Conservation (phyloP, 2,888 invertebrate genomes). For the Trisateles emortualis region DNA sequence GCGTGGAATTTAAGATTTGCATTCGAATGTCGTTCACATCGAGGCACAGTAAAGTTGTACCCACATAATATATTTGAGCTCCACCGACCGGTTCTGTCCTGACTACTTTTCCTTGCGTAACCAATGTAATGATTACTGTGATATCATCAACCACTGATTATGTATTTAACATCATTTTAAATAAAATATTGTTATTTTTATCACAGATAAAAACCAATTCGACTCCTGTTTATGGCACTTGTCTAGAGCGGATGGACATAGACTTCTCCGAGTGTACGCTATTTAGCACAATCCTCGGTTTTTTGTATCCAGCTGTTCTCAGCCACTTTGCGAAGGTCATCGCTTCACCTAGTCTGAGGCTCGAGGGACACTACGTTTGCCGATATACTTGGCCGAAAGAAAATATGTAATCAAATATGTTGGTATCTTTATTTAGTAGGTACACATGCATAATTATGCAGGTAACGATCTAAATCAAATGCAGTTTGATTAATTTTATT, state of each 20-base stretch:
- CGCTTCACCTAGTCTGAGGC: too few species aligned
- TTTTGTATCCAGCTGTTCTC: too few species aligned
- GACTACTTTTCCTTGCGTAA: constrained; percentile 55
- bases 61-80: constrained; percentile 42
- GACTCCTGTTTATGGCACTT: too few species aligned
- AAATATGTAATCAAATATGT: too few species aligned
- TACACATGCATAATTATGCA: constrained; percentile 12
- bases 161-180: neutral
- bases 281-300: too few species aligned
- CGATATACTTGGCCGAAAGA: too few species aligned
- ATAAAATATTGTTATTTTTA: too few species aligned
- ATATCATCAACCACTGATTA: constrained; percentile 42
- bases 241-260: too few species aligned
- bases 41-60: constrained; percentile 25
- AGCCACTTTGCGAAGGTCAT: too few species aligned
- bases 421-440: neutral
- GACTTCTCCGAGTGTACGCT: too few species aligned
- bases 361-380: too few species aligned
- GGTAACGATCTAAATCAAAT: constrained; percentile 10
- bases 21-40: constrained; percentile 46
- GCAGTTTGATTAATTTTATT: constrained; percentile 12
- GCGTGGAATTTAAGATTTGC: constrained; percentile 45
- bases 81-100: constrained; percentile 49
- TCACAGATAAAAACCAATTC: neutral
- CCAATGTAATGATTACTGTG: constrained; percentile 44